Evolutionary conservation across 2,113 vertebrate species (phyloP).

Genomic region (Psittacara wagleri): DNA sequence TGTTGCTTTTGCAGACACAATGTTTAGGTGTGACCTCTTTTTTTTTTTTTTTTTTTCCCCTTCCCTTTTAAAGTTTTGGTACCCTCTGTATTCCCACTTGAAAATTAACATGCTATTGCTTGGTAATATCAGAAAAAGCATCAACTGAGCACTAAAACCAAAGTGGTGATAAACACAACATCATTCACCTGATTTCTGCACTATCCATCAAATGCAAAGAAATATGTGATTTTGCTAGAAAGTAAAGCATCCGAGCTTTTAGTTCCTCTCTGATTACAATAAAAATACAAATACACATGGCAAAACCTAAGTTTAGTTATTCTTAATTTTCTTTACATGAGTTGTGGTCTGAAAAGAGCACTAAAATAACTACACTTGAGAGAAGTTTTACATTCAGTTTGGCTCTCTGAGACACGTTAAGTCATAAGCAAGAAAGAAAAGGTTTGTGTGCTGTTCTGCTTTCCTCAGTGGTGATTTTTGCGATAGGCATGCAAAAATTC

Average conservation of each 20-base stretch:
- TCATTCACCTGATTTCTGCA: not conserved
- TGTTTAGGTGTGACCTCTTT: not conserved
- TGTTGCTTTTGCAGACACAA: not conserved
- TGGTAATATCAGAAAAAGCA: constrained; percentile 22
- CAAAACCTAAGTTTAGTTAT: not conserved
- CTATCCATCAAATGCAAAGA: not conserved
- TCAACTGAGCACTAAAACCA: constrained; percentile 13
- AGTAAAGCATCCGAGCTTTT: not conserved
- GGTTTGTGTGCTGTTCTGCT: not conserved
- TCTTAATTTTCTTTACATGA: not conserved
- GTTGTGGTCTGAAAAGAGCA: not conserved
- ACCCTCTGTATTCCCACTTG: constrained; percentile 46
- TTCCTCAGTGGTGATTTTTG: not conserved
- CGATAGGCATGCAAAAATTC: not conserved
- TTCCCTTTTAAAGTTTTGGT: constrained; percentile 49
- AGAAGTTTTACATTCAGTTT: not conserved
- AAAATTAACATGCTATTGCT: constrained; percentile 30
- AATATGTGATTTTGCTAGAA: not conserved
- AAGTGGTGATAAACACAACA: not conserved
- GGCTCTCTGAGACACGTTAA: not conserved
- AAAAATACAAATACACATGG: not conserved
- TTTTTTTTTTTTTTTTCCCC: not conserved
- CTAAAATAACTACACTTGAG: not conserved
- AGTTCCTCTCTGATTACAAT: not conserved
- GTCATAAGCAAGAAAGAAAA: not conserved